Evolutionary conservation across 2,888 invertebrate species (phyloP).

Genomic region (Pachliopta kotzebuea): DNA sequence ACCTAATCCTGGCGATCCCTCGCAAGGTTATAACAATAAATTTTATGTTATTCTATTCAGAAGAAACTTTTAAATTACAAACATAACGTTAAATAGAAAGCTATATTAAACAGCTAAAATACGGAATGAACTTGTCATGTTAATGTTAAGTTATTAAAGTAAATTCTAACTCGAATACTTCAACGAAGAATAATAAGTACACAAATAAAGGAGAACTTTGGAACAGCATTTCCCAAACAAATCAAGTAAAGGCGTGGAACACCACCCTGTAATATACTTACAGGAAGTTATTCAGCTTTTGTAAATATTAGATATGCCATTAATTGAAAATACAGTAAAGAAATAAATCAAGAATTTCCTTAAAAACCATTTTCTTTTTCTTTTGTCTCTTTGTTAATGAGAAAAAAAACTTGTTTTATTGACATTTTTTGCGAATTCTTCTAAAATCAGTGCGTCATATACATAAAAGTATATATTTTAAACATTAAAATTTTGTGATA

Average conservation of each 20-base stretch:
- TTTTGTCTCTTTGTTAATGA: too few species aligned
- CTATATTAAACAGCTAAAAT: not conserved
- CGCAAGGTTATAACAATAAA: too few species aligned
- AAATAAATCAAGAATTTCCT: not conserved
- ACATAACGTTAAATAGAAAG: too few species aligned
- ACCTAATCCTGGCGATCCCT: too few species aligned
- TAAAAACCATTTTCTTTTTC: too few species aligned
- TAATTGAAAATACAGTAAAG: not conserved
- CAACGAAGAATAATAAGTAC: slow-evolving; percentile 14
- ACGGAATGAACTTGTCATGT: slow-evolving; percentile 12
- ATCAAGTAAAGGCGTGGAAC: slow-evolving; percentile 18
- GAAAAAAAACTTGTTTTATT: too few species aligned
- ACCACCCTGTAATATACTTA: slow-evolving; percentile 4
- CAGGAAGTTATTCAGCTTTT: slow-evolving; percentile 22
- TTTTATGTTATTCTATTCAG: too few species aligned
- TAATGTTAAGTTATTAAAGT: slow-evolving; percentile 19
- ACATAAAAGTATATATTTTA: too few species aligned
- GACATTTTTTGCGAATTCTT: too few species aligned
- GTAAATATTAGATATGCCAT: slow-evolving; percentile 26
- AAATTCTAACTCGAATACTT: slow-evolving; percentile 20
- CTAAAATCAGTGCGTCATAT: too few species aligned
- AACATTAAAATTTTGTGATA: too few species aligned
- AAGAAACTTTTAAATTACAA: too few species aligned
- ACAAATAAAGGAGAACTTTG: slow-evolving; percentile 22
- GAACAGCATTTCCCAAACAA: slow-evolving; percentile 23